Conservation (phyloP, 1,140 invertebrate genomes). For the Linepithema humile region DNA sequence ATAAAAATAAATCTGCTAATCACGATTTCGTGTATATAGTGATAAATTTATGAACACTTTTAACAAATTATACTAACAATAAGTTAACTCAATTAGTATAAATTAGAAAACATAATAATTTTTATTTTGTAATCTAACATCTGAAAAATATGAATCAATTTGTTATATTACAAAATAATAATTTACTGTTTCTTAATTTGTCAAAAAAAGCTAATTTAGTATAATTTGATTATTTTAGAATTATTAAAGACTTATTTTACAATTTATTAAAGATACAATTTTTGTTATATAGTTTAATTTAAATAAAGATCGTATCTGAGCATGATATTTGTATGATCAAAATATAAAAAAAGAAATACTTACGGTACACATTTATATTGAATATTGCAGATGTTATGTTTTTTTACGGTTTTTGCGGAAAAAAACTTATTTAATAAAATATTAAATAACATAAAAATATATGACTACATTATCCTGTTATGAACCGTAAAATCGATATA, state of each 20-base stretch:
- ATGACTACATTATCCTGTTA: not conserved
- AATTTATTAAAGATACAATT: slow-evolving; percentile 2
- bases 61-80: not conserved
- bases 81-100: not conserved
- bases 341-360: not conserved
- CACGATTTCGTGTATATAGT: not conserved
- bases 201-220: not conserved
- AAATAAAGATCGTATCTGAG: not conserved
- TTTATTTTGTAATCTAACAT: not conserved
- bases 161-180: not conserved
- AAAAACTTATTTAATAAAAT: not conserved
- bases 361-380: slow-evolving; percentile 13
- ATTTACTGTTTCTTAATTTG: not conserved
- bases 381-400: not conserved
- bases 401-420: not conserved
- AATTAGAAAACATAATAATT: not conserved
- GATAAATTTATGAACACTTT: slow-evolving; percentile 31
- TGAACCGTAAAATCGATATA: slow-evolving; percentile 7
- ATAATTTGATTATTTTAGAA: too few species aligned
- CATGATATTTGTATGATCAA: not conserved
- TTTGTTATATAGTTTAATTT: not conserved
- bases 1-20: slow-evolving; percentile 10
- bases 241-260: not conserved
- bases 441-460: too few species aligned
- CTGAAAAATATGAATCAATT: not conserved